Base-by-base conservation (phyloP, 2,888 invertebrate species). In the Torymus auratus region DNA sequence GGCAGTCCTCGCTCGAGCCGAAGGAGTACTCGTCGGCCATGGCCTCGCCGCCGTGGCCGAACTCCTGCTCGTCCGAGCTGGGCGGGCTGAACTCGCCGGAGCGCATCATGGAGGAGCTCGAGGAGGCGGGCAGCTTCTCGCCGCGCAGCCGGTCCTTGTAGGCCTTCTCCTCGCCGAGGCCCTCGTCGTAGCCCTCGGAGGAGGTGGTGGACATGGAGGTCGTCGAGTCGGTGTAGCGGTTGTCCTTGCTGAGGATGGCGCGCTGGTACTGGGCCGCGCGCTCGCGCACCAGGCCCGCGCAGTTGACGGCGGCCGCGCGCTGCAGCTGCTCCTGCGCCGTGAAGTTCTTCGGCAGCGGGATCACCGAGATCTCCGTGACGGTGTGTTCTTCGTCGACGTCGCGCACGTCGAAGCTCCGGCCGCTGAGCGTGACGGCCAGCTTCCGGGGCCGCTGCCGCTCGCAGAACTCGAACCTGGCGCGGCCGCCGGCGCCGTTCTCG, bases 341-440 rank as follows among this genome's bases (percentile, higher is more conserved):
- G 15, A 80, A 80, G 67, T 74, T 74, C 58, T 67, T 69, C 23
- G 82, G 94, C 74, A 95, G 89, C 0, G 94, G 94, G 78, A 94
- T 94, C 4, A 94, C 93, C 2, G 94, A 91, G 84, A 94, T 93
- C 50, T 94, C 94, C 0, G 94, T 94, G 2, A 94, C 92, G 11
- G 94, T 93, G 67, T 93, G 93, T 70, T 94, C 94, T 53, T 93
- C 93, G 61, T 93, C 93, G 69, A 95, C 91, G 86, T 96, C 96
- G 50, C 94, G 91, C 2, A 96, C 94, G 84, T 96, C 96, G 90
- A 96, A 96, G 84, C 93, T 94, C 86, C 95, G 95, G 0, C 95
- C 92, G 65, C 93, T 93, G 91, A 96, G 94, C 55, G 95, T 93
- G 93, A 96, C 94, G 89, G 95, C 94, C 61, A 96, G 91, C 88